Evolutionary conservation across 2,113 vertebrate species (phyloP).

Genomic region (Spea multiplicata): DNA sequence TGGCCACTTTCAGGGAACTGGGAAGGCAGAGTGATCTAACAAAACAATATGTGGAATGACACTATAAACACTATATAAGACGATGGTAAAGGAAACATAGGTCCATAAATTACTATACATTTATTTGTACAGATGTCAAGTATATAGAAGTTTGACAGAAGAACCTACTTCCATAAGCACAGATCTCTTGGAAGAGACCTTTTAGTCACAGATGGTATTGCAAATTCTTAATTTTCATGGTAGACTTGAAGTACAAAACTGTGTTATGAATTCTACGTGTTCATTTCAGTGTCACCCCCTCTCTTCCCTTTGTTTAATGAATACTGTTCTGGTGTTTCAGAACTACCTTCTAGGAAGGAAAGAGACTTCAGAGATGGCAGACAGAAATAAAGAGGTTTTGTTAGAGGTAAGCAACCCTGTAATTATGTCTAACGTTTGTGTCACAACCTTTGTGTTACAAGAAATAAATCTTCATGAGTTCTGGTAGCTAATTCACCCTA

Average conservation of each 20-base stretch:
- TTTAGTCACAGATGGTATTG: not conserved
- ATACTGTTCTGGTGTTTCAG: conserved; percentile 61
- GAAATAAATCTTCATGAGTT: too few species aligned
- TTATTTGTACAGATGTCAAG: too few species aligned
- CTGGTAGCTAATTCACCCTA: too few species aligned
- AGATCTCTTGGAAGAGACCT: not conserved
- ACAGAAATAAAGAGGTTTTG: conserved; percentile 95
- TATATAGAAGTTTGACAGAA: not conserved
- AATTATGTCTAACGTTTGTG: too few species aligned
- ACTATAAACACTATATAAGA: too few species aligned
- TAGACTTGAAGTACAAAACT: not conserved
- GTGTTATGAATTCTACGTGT: conserved; percentile 4
- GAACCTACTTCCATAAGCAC: not conserved
- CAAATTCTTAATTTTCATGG: not conserved
- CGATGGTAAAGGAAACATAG: too few species aligned
- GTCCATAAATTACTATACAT: too few species aligned
- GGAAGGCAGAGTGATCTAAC: too few species aligned
- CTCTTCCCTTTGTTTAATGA: not conserved
- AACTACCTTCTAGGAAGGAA: conserved; percentile 96
- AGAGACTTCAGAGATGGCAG: conserved; percentile 95
- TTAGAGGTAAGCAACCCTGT: conserved; percentile 75
- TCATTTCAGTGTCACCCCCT: not conserved
- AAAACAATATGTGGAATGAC: too few species aligned
- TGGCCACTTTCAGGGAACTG: too few species aligned
- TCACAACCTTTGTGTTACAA: too few species aligned